These are phyloP conservation scores for Intellagama lesueurii DNA, from an alignment of 2,797 vertebrate species.

Conservation along the genomic window DNA sequence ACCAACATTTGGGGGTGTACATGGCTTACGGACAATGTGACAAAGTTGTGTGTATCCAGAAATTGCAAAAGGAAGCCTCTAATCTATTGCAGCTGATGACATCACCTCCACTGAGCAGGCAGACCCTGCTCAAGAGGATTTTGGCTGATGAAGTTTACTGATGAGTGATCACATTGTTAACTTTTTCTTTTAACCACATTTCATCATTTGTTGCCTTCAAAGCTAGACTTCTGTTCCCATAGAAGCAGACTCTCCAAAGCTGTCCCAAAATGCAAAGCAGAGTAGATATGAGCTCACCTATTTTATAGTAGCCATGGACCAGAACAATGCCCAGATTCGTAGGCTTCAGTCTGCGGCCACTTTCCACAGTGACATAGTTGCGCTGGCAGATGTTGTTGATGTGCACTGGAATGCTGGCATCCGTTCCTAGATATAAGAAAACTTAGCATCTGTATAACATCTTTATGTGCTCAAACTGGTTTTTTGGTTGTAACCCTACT, in stretches of 20 bases:
- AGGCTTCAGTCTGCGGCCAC: constrained; percentile 91
- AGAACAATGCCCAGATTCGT: constrained; percentile 97
- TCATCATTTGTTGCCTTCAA: not conserved
- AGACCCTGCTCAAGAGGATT: too few relatives aligned
- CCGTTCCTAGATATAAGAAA: constrained; percentile 85
- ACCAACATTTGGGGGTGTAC: too few relatives aligned
- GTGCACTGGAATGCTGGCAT: constrained; percentile 98
- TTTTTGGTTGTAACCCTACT: not conserved
- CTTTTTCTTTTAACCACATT: not conserved
- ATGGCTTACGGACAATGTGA: too few relatives aligned
- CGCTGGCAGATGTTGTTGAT: constrained; percentile 98
- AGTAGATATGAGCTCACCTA: constrained; percentile 79
- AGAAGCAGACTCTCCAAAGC: not conserved
- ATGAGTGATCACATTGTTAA: too few relatives aligned
- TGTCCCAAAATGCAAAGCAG: not conserved
- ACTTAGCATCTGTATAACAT: constrained; percentile 21
- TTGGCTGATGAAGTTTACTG: too few relatives aligned
- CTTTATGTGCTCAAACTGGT: not conserved
- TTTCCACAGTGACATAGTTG: constrained; percentile 96
- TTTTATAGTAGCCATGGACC: constrained; percentile 98
- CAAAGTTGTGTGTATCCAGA: too few relatives aligned
- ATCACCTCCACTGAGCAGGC: too few relatives aligned
- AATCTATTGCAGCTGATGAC: too few relatives aligned
- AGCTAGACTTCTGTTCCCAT: not conserved
- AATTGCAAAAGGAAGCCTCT: too few relatives aligned